Evolutionary conservation across 2,888 invertebrate species (phyloP).

Genomic region (Chloroclysta siterata): DNA sequence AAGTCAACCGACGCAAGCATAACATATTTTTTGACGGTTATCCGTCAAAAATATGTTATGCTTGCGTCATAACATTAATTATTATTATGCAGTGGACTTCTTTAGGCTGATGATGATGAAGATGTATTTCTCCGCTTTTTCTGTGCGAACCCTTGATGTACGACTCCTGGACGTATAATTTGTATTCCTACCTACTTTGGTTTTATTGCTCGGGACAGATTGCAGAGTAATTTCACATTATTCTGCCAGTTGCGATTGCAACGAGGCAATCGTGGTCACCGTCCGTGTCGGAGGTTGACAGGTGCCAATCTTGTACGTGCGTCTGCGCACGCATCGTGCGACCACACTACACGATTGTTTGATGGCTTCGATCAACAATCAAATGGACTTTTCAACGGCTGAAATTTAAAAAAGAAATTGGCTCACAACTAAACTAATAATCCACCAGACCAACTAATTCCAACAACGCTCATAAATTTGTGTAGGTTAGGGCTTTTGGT

Average conservation of each 20-base stretch:
- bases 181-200: background rate
- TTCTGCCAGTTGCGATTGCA: constrained; percentile 19
- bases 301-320: constrained; percentile 80
- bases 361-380: too few species aligned
- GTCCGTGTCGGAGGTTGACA: constrained; percentile 72
- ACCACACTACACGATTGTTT: constrained; percentile 41
- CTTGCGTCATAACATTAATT: too few species aligned
- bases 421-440: background rate
- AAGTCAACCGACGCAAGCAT: too few species aligned
- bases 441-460: too few species aligned
- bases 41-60: too few species aligned
- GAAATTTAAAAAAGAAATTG: background rate
- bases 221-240: constrained; percentile 21
- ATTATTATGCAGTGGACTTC: too few species aligned
- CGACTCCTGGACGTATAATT: background rate
- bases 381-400: too few species aligned
- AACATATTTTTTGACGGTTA: too few species aligned
- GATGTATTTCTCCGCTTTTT: too few species aligned
- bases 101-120: too few species aligned
- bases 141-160: too few species aligned
- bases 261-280: constrained; percentile 32
- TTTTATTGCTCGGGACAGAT: constrained; percentile 11
- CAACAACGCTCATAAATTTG: too few species aligned
- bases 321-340: constrained; percentile 50
- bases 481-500: background rate